Percentiles rank a stretch among this genome's conserved stretches.
phyloP scores from a whole-genome alignment of 2,888 invertebrate species.

The Asteroscopus sphinx region DNA sequence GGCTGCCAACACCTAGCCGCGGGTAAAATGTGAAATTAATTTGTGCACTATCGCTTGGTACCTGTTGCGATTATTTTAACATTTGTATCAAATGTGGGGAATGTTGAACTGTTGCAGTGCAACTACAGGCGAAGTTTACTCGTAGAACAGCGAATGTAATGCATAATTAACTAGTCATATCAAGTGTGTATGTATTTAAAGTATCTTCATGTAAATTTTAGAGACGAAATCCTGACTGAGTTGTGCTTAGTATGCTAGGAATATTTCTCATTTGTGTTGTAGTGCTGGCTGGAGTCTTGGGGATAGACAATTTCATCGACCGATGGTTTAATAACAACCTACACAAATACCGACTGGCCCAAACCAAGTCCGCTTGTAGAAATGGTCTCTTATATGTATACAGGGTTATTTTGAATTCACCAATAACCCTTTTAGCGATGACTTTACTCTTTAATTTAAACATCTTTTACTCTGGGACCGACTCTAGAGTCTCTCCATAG shows the following conservation, averaged over 20 bases:
- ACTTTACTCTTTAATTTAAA: no score
- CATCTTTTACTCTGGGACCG: no score
- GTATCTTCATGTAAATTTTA: conserved; percentile 12
- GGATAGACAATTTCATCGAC: conserved; percentile 16
- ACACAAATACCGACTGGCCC: background rate
- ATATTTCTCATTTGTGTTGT: conserved; percentile 11
- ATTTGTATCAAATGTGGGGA: conserved; percentile 19
- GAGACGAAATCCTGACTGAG: background rate
- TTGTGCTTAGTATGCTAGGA: background rate
- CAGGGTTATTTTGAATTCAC: no score
- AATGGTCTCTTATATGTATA: background rate
- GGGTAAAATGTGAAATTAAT: conserved; percentile 62
- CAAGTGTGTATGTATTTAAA: conserved; percentile 1
- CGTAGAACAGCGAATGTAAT: conserved; percentile 5
- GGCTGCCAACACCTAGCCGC: conserved; percentile 51
- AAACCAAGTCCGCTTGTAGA: background rate
- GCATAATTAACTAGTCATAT: conserved; percentile 16
- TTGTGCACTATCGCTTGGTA: conserved; percentile 49
- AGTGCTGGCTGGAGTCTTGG: background rate
- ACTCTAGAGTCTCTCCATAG: no score
- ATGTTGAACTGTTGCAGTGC: conserved; percentile 29
- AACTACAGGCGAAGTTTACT: conserved; percentile 12
- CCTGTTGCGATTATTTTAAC: conserved; percentile 62
- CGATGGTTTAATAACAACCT: background rate
- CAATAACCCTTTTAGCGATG: no score